Evolutionary conservation across 2,797 vertebrate species (phyloP).

Genomic region (Sebastes nivosus): DNA sequence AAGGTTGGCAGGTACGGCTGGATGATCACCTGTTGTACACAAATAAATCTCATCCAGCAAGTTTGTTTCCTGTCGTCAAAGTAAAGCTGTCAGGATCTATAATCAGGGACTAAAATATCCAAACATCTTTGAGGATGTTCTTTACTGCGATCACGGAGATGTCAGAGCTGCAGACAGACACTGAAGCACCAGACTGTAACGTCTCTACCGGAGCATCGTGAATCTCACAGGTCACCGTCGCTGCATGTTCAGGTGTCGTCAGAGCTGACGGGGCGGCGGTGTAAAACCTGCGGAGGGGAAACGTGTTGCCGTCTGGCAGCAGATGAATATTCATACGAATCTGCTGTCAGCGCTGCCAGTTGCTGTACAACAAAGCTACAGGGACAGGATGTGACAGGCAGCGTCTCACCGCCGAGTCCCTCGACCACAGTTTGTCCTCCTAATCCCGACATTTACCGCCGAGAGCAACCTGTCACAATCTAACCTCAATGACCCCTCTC

Average conservation of each 20-base stretch:
- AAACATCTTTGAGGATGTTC: neutral
- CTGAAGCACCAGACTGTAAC: too few relatives aligned
- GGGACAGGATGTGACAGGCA: neutral
- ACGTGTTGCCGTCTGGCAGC: neutral
- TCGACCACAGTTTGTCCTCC: neutral
- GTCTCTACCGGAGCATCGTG: neutral
- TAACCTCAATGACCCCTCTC: neutral
- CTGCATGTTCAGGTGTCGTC: neutral
- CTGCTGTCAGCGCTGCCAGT: constrained; percentile 14
- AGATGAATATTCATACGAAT: constrained; percentile 62
- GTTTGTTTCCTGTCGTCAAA: neutral
- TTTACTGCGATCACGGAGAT: neutral
- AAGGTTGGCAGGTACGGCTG: too few relatives aligned
- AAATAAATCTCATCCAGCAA: neutral
- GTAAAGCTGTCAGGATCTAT: neutral
- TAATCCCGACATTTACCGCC: neutral
- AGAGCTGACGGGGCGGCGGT: neutral
- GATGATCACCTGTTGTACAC: neutral
- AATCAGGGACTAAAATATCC: too few relatives aligned
- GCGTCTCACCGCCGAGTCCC: neutral
- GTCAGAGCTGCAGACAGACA: neutral
- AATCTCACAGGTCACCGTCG: neutral
- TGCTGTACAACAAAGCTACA: neutral
- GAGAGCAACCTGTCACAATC: neutral
- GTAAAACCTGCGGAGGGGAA: constrained; percentile 11